Conservation (phyloP, 2,797 vertebrate species). For the Furcifer pardalis region DNA sequence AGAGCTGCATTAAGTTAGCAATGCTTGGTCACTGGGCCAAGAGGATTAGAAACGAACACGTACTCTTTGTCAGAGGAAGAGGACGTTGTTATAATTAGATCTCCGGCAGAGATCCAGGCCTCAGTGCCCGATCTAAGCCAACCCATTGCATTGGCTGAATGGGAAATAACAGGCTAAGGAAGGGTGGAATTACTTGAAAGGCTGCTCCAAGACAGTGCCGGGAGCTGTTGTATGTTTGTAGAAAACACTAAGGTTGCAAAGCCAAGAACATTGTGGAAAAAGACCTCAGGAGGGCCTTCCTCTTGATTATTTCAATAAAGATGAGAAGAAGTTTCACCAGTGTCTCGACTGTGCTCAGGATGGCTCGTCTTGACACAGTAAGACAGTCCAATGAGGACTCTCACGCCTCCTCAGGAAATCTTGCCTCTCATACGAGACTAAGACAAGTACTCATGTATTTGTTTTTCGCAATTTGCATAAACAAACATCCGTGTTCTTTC, state of each 20-base stretch:
- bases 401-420: too few relatives aligned
- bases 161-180: conserved; percentile 18
- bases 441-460: too few relatives aligned
- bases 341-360: too few relatives aligned
- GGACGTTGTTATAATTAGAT: conserved; percentile 65
- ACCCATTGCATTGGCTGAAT: conserved; percentile 49
- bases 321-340: too few relatives aligned
- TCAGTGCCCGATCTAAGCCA: conserved; percentile 52
- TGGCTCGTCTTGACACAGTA: too few relatives aligned
- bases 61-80: conserved; percentile 54
- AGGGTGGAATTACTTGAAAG: not conserved
- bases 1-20: conserved; percentile 62
- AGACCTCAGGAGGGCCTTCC: conserved; percentile 39
- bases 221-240: conserved; percentile 47
- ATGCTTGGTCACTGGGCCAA: conserved; percentile 62
- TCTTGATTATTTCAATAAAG: conserved; percentile 34
- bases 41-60: conserved; percentile 60
- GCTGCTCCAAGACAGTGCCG: conserved; percentile 34
- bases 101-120: conserved; percentile 56
- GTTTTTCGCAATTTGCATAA: too few relatives aligned
- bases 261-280: conserved; percentile 42
- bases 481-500: too few relatives aligned
- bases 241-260: conserved; percentile 40
- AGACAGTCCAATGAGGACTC: too few relatives aligned
- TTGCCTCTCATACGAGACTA: too few relatives aligned